Evolutionary conservation across 1,140 invertebrate species (phyloP), one percentile per base, ranked within the genome.

Genomic region (Papilio dardanus): DNA sequence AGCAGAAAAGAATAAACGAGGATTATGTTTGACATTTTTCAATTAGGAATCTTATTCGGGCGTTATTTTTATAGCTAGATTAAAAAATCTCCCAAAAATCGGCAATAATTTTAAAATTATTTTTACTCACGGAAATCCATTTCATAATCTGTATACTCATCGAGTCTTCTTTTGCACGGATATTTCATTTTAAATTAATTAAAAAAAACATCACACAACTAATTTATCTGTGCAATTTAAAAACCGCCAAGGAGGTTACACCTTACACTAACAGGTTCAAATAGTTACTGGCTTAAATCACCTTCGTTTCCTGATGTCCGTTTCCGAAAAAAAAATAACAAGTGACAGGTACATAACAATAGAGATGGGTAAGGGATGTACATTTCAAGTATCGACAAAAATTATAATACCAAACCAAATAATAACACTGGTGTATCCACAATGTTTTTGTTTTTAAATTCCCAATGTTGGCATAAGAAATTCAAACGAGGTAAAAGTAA

Each of bases 251-350:
- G 24, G 8, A 28, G 12, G 6, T 37, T 83, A 80, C 89, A 90
- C 90, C 84, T 92, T 84, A 84, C 89, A 69, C 87, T 76, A 68
- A 85, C 88, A 90, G 86, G 85, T 90, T 88, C 83, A 81, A 84
- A 86, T 80, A 76, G 46, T 67, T 83, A 92, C 90, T 92, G 90
- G 76, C 86, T 81, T 80, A 16, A 82, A 76, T 71, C 86, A 87
- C 81, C 85, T 86, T 83, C 83, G 76, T 77, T 87, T 84, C 84
- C 84, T 54, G 77, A 86, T 88, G 88, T 91, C 89, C 89, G 87
- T 92, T 91, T 90, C 86, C 85, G 87, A 88, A 90, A 88, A 88
- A 89, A 89, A 89, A 87, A 85, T n/a, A 82, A 79, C 69, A 46
- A 77, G 24, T 74, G 71, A 90, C 87, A 91, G 88, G 85, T 88